A percentile compares a stretch with the other conserved stretches of the same genome.
phyloP scores from a whole-genome alignment of 2,888 invertebrate genomes.

The Muscina levida region DNA sequence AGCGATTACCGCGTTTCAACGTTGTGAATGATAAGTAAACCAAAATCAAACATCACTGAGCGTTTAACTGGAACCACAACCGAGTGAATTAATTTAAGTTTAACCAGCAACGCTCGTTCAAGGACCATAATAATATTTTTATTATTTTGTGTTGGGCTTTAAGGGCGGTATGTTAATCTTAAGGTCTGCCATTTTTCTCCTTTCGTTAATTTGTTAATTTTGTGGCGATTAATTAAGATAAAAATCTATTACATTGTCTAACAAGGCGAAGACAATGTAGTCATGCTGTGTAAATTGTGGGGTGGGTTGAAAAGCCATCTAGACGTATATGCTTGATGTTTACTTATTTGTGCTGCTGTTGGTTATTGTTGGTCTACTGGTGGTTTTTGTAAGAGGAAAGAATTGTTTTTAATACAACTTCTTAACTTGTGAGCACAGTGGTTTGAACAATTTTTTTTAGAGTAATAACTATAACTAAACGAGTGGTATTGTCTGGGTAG shows the following conservation, averaged over 20 bases:
- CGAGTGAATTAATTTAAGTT: too few species aligned
- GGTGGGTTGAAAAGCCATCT: not conserved
- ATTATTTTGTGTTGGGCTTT: not conserved
- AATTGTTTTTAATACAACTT: too few species aligned
- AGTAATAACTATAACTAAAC: too few species aligned
- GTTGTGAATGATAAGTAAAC: not conserved
- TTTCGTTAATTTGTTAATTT: constrained; percentile 74
- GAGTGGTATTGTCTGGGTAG: too few species aligned
- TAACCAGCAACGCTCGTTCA: not conserved
- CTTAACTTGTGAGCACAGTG: too few species aligned
- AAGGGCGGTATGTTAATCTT: not conserved
- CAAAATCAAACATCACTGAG: constrained; percentile 8
- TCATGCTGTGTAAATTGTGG: not conserved
- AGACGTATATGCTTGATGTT: too few species aligned
- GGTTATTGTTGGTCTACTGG: too few species aligned
- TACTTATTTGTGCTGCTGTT: constrained; percentile 12
- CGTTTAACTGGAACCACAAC: constrained; percentile 31
- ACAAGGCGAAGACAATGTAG: not conserved
- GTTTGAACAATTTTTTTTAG: too few species aligned
- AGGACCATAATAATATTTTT: not conserved
- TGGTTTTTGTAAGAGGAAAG: too few species aligned
- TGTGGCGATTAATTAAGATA: constrained; percentile 73
- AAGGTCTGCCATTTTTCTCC: not conserved
- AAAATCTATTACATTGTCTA: constrained; percentile 63
- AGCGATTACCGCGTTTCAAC: constrained; percentile 28